Base-by-base conservation (phyloP, 1,140 invertebrate species). In the Elymnias hypermnestra region DNA sequence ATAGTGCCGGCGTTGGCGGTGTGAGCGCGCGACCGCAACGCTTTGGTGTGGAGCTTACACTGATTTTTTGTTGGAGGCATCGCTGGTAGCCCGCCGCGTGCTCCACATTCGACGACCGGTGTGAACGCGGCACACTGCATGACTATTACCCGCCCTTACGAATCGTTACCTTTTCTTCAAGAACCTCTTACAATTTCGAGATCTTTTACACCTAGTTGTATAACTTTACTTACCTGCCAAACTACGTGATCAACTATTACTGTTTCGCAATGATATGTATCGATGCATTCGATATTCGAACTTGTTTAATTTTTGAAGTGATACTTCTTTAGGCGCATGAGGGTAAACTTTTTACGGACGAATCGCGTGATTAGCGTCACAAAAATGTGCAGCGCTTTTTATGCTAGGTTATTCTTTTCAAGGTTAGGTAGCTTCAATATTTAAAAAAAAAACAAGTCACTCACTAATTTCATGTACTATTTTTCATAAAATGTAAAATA, bases 31-130 rank as follows among this genome's bases (percentile, higher is more conserved):
- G 76, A 78, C 81, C 71, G 77, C 26, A 51, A 37, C 62, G 68
- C 61, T 54, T 62, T 66, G 37, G 69, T 72, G 72, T 77, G 53
- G 63, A 81, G 64, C 72, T 78, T 84, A 82, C 73, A 84, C 81
- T 84, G 81, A 82, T 84, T 84, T 83, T 82, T 81, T 75, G 75
- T 76, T 38, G 74, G 60, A 84, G 77, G 75, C 81, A 84, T 82
- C 81, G 68, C 57, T 63, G 77, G 66, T 67, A 47, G 56, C 26
- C 57, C 53, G 58, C 62, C 52, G 58, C 57, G 43, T 82, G 81
- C 77, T 84, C 81, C 65, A 84, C 73, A 84, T 84, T 81, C 66
- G 67, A 57, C 66, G 69, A 75, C 76, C 73, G 74, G 79, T 78
- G 77, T 73, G 59, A 73, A 71, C 70, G 61, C 56, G 56, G 53